Evolutionary conservation across 1,140 invertebrate species (phyloP).

Genomic region (Diorhabda sublineata): DNA sequence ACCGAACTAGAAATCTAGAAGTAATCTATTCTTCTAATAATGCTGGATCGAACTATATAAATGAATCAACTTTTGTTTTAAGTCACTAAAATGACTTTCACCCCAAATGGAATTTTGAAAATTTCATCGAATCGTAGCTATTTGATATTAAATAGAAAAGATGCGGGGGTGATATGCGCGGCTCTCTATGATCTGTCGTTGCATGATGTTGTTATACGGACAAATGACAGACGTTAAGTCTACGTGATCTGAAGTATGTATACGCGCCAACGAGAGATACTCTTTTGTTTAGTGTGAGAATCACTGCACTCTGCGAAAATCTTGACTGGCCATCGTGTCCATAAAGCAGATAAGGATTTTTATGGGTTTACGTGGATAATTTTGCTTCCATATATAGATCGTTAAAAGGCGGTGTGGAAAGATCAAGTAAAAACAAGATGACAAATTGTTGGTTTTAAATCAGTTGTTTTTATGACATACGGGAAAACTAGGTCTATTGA

Average conservation of each 20-base stretch:
- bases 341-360: slow-evolving; percentile 25
- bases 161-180: slow-evolving; percentile 34
- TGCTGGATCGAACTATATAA: no score
- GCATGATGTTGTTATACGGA: slow-evolving; percentile 37
- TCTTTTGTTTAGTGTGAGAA: slow-evolving; percentile 26
- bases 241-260: slow-evolving; percentile 41
- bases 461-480: not conserved
- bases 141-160: slow-evolving; percentile 10
- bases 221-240: slow-evolving; percentile 38
- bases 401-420: slow-evolving; percentile 5
- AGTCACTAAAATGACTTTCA: no score
- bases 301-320: slow-evolving; percentile 25
- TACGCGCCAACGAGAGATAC: slow-evolving; percentile 16
- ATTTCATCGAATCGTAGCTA: no score
- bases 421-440: slow-evolving; percentile 10
- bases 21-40: no score
- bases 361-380: slow-evolving; percentile 19
- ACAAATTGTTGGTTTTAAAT: slow-evolving; percentile 14
- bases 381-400: slow-evolving; percentile 18
- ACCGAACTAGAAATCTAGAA: no score
- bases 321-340: slow-evolving; percentile 19
- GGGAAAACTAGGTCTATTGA: not conserved
- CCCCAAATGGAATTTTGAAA: no score
- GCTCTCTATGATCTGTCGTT: slow-evolving; percentile 30
- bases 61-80: no score